phyloP scores from a whole-genome alignment of 2,797 vertebrate species.

The Anguilla obscura region DNA sequence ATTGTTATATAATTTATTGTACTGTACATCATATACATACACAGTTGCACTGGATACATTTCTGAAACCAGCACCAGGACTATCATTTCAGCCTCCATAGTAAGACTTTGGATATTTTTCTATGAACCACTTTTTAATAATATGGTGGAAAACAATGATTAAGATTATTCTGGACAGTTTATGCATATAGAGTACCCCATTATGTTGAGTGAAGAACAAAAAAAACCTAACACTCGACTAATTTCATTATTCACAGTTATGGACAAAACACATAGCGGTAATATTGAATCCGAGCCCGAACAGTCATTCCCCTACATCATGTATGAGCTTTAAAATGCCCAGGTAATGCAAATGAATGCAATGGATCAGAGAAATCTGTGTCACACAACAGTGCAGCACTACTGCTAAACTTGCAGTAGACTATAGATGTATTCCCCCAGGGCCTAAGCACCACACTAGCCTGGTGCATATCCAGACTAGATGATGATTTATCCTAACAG shows the following conservation, averaged over 20 bases:
- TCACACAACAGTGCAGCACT: not conserved
- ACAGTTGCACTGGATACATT: not conserved
- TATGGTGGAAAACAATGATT: not conserved
- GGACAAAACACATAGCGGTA: not conserved
- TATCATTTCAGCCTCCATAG: not conserved
- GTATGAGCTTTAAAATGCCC: not conserved
- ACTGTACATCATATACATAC: not conserved
- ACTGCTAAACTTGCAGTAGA: not conserved
- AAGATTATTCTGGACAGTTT: not conserved
- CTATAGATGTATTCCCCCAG: not conserved
- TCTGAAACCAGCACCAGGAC: not conserved
- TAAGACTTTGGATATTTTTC: not conserved
- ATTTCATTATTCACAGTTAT: constrained; percentile 11
- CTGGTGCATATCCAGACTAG: not conserved
- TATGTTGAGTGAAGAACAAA: not conserved
- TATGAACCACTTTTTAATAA: not conserved
- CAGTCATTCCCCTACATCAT: not conserved
- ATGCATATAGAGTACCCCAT: not conserved
- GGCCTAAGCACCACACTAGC: not conserved
- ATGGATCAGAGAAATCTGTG: not conserved
- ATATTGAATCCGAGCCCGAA: not conserved
- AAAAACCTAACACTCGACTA: not conserved
- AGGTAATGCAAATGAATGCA: not conserved
- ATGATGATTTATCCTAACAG: constrained; percentile 1
- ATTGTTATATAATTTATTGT: not conserved